Base-by-base conservation (phyloP, 2,113 vertebrate species). In the Glareola pratincola region DNA sequence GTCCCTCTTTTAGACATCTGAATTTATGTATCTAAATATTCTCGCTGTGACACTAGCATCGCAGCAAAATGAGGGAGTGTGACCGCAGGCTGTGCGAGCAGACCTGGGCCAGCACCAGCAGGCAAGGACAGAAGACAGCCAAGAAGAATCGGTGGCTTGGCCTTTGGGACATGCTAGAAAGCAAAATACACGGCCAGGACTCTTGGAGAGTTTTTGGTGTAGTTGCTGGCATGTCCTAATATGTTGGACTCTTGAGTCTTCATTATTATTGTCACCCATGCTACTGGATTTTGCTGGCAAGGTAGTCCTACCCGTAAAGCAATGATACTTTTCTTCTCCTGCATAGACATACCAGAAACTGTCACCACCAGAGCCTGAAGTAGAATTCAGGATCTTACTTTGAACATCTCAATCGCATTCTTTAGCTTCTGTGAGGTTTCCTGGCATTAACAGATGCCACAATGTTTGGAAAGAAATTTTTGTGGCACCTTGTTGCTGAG, bases 391-490 rank as follows among this genome's bases (percentile, higher is more conserved):
- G 37, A 71, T 86, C 73, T 78, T 84, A 32, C 36, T 92, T 48
- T 48, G 79, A 94, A 94, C 41, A 82, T 62, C 86, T 95, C 57
- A 56, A 34, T 87, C 66, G 85, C 66, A 73, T 94, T 94, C 72
- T 95, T 90, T 48, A 85, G 64, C 64, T 94, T 94, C 57, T 66
- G 39, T 85, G 91, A 79, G 62, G 71, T 95, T 89, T 97, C 32
- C 57, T 94, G 66, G 80, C 74, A 63, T 85, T 90, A 85, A 41
- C 27, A 76, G 53, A 94, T 88, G 80, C 86, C 89, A 94, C 84
- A 87, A 76, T 91, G 37, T 95, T 95, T 96, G 77, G 57, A 94
- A 94, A 91, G 22, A 89, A 92, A 92, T 87, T 95, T 94, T 94
- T 95, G 94, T 85, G 97, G 95, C 80, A 89, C 71, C 37, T 94